phyloP scores from a whole-genome alignment of 2,797 vertebrate species.

The Brachyalestes nurse region DNA sequence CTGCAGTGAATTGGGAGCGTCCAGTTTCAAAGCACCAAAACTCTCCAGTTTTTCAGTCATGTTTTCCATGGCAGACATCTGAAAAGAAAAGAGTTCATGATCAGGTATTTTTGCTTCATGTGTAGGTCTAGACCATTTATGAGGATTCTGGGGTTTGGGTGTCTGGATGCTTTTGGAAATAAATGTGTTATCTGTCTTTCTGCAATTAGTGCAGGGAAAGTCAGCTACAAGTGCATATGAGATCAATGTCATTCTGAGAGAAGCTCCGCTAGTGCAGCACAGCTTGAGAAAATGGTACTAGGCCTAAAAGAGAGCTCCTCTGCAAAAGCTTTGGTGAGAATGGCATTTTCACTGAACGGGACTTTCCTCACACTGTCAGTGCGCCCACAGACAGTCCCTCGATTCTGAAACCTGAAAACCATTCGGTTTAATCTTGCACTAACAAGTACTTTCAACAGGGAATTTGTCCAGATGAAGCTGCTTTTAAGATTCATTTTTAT shows the following conservation, averaged over 20 bases:
- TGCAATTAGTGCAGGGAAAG: not conserved
- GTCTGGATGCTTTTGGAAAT: not conserved
- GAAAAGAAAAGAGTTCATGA: slow-evolving; percentile 4
- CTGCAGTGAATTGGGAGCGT: slow-evolving; percentile 87
- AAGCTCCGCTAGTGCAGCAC: not conserved
- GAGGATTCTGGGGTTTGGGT: too few relatives aligned
- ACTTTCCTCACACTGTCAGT: not conserved
- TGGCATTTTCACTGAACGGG: not conserved
- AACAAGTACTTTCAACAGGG: not conserved
- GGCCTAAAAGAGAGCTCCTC: not conserved
- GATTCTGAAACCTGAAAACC: slow-evolving; percentile 32
- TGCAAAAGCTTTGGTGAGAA: slow-evolving; percentile 10
- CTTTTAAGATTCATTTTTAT: not conserved
- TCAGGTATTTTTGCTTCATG: slow-evolving; percentile 35
- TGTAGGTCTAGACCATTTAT: too few relatives aligned
- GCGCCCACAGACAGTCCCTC: not conserved
- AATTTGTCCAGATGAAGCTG: not conserved
- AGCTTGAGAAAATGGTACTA: not conserved
- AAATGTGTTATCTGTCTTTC: not conserved
- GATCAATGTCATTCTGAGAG: not conserved
- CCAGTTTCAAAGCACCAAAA: slow-evolving; percentile 92
- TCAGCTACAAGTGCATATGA: not conserved
- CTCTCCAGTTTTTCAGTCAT: slow-evolving; percentile 98
- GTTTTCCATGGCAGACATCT: slow-evolving; percentile 99
- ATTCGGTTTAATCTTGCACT: slow-evolving; percentile 10